These are phyloP conservation scores for Dicentrarchus labrax DNA, from an alignment of 2,113 vertebrate genomes.

Conservation along the genomic window DNA sequence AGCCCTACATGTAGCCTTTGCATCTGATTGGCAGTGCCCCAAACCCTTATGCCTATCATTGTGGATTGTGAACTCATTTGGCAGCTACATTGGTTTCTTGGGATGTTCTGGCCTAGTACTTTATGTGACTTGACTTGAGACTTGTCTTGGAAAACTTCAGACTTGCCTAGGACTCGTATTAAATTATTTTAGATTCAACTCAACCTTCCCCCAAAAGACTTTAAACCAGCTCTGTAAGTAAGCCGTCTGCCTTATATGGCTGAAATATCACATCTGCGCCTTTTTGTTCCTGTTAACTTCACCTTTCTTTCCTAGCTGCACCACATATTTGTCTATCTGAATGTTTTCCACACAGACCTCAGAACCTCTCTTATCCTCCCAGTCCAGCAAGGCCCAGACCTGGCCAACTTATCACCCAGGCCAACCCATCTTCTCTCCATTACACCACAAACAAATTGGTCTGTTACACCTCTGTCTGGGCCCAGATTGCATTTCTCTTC, in stretches of 20 bases:
- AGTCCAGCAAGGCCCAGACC: conserved; percentile 66
- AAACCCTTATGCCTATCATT: too few relatives aligned
- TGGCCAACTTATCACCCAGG: conserved; percentile 72
- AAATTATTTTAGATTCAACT: conserved; percentile 24
- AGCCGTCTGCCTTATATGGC: conserved; percentile 11
- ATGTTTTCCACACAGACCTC: conserved; percentile 65
- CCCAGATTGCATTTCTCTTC: conserved; percentile 85
- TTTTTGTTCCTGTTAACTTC: conserved; percentile 40
- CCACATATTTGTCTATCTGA: conserved; percentile 64
- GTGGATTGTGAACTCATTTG: too few relatives aligned
- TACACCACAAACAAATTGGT: conserved; percentile 83
- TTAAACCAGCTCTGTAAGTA: conserved; percentile 33
- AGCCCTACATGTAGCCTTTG: too few relatives aligned
- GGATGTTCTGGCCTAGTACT: background rate
- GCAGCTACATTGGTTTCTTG: too few relatives aligned
- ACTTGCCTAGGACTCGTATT: conserved; percentile 1
- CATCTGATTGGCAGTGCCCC: too few relatives aligned
- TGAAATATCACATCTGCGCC: conserved; percentile 41
- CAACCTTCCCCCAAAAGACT: conserved; percentile 34
- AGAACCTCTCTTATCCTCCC: conserved; percentile 68
- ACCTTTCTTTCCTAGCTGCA: conserved; percentile 39
- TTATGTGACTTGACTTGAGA: background rate
- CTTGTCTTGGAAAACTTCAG: background rate
- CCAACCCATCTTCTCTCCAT: conserved; percentile 80
- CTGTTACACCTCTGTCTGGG: conserved; percentile 83